phyloP scores from a whole-genome alignment of 2,888 invertebrate species.

The Stenodera caucasica region DNA sequence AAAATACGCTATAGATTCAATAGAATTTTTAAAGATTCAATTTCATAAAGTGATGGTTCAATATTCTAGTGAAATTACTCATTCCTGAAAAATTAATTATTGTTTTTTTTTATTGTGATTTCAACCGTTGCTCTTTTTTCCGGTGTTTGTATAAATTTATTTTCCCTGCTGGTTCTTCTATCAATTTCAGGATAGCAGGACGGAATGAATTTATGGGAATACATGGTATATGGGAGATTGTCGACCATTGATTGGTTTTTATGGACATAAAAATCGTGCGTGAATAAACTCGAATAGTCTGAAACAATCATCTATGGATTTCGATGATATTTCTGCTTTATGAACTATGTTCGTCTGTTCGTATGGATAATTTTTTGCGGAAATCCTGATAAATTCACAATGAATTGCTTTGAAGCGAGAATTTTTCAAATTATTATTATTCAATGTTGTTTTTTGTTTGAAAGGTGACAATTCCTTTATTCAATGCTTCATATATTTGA shows the following conservation, averaged over 20 bases:
- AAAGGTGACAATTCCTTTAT: too few species aligned
- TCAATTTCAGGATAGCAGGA: background rate
- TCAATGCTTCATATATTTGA: too few species aligned
- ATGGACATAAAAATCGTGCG: slow-evolving; percentile 1
- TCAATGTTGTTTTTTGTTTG: background rate
- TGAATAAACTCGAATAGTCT: background rate
- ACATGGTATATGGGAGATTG: background rate
- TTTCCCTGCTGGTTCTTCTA: background rate
- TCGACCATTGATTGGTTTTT: slow-evolving; percentile 1
- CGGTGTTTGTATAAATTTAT: background rate
- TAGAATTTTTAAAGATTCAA: background rate
- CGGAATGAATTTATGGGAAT: slow-evolving; percentile 4
- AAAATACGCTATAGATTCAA: background rate
- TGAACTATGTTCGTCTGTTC: background rate
- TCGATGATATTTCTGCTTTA: slow-evolving; percentile 1
- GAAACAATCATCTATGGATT: slow-evolving; percentile 1
- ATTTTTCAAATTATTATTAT: background rate
- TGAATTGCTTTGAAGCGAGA: background rate
- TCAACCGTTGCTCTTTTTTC: background rate
- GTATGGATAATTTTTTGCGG: background rate
- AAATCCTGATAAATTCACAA: background rate
- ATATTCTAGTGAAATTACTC: background rate
- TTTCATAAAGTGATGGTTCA: background rate
- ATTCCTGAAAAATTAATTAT: background rate
- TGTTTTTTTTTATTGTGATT: background rate